Percentiles rank a stretch among this genome's conserved stretches.
These are phyloP conservation scores for Myotis yumanensis DNA, from an alignment of 2,113 vertebrate species.

Conservation along the genomic window DNA sequence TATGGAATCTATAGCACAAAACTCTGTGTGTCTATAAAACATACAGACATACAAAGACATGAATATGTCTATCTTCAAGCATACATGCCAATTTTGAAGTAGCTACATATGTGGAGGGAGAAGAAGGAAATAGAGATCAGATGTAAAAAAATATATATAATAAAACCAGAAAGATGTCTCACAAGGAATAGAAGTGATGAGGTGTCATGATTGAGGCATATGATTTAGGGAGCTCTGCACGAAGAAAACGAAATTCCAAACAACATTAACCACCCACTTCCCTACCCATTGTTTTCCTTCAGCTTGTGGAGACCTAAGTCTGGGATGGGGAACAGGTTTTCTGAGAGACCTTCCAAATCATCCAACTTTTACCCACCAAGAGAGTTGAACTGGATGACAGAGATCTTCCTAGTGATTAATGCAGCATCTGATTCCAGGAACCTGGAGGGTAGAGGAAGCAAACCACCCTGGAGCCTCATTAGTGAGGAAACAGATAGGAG, in stretches of 20 bases:
- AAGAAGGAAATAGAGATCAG: not conserved
- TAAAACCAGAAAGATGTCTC: not conserved
- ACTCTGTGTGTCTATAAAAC: not conserved
- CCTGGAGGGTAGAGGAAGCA: too few relatives aligned
- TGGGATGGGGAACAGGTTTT: not conserved
- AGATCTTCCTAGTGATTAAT: conserved; percentile 1
- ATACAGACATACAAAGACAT: not conserved
- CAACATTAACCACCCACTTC: not conserved
- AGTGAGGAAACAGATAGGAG: too few relatives aligned
- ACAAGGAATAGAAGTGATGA: not conserved
- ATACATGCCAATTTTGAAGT: not conserved
- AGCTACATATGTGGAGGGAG: not conserved
- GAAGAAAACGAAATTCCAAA: not conserved
- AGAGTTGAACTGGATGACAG: not conserved
- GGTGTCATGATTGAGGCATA: not conserved
- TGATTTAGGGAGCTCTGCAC: not conserved
- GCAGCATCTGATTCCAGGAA: too few relatives aligned
- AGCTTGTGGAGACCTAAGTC: not conserved
- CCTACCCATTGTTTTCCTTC: not conserved
- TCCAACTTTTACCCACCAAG: not conserved
- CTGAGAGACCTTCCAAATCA: not conserved
- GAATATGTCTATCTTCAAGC: not conserved
- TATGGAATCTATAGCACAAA: not conserved
- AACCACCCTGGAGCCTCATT: too few relatives aligned
- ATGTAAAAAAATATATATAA: not conserved